phyloP scores from a whole-genome alignment of 1,140 invertebrate species.

The Leptonema lineaticorne region DNA sequence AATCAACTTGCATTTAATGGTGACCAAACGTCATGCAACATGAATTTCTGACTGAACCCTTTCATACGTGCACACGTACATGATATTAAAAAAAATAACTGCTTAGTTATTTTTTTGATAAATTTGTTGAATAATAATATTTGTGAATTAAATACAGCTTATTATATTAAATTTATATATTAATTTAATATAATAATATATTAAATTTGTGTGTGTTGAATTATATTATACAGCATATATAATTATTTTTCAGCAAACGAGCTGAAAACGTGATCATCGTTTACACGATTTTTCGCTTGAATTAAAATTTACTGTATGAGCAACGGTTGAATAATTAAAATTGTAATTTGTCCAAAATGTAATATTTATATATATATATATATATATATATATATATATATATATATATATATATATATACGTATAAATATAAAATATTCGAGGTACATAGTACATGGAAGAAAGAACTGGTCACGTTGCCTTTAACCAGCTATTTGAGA shows the following conservation, averaged over 20 bases:
- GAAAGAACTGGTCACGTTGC: too few species aligned
- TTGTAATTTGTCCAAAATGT: conserved; percentile 4
- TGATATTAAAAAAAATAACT: too few species aligned
- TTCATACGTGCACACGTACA: neutral
- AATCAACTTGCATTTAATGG: conserved; percentile 9
- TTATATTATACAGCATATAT: neutral
- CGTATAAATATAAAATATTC: too few species aligned
- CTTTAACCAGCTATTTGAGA: too few species aligned
- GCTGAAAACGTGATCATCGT: neutral
- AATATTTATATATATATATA: neutral
- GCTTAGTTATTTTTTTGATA: too few species aligned
- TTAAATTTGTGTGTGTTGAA: neutral
- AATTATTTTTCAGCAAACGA: neutral
- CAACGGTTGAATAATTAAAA: conserved; percentile 7
- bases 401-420: too few species aligned
- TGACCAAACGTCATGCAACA: neutral
- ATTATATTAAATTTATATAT: too few species aligned
- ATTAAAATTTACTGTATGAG: neutral
- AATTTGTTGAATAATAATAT: too few species aligned
- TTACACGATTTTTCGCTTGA: neutral
- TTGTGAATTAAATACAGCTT: too few species aligned
- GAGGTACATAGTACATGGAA: too few species aligned
- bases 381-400: neutral
- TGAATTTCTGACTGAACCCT: neutral
- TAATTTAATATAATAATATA: too few species aligned